phyloP scores from a whole-genome alignment of 1,140 invertebrate species.

The Rhagoletis zephyria region DNA sequence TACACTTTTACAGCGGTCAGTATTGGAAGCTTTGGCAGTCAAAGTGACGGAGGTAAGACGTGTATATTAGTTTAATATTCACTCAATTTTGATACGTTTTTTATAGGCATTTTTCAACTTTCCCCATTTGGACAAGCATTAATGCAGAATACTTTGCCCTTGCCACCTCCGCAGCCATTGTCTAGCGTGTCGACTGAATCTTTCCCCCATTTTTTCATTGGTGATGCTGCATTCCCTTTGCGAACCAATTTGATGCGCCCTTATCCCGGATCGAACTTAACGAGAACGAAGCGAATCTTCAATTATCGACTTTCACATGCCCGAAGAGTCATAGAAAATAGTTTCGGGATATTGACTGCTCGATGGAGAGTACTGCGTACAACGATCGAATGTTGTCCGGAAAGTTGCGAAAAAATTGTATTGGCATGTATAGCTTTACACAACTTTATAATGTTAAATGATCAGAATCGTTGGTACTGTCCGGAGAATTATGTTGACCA shows the following conservation, averaged over 20 bases:
- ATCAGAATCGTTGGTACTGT: too few relatives aligned
- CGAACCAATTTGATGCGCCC: constrained; percentile 72
- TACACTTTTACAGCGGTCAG: constrained; percentile 61
- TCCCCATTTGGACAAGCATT: background rate
- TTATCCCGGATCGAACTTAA: constrained; percentile 71
- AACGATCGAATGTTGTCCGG: background rate
- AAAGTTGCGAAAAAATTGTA: background rate
- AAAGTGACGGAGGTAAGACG: background rate
- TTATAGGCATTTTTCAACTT: background rate
- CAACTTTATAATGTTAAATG: too few relatives aligned
- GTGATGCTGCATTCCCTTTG: constrained; percentile 7
- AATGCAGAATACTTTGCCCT: background rate
- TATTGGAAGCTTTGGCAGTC: constrained; percentile 59
- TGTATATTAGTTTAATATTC: constrained; percentile 28
- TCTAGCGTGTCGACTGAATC: constrained; percentile 14
- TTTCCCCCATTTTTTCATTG: constrained; percentile 7
- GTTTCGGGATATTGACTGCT: background rate
- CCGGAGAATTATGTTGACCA: background rate
- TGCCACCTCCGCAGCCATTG: background rate
- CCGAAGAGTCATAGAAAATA: background rate
- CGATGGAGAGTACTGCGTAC: background rate
- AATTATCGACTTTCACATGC: constrained; percentile 84
- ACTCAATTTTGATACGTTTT: constrained; percentile 67
- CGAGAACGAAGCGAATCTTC: constrained; percentile 65
- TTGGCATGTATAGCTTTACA: background rate